A percentile compares a stretch with the other conserved stretches of the same genome.
These are phyloP conservation scores for Agrotis exclamationis DNA, from an alignment of 2,888 invertebrate species.

Conservation along the genomic window DNA sequence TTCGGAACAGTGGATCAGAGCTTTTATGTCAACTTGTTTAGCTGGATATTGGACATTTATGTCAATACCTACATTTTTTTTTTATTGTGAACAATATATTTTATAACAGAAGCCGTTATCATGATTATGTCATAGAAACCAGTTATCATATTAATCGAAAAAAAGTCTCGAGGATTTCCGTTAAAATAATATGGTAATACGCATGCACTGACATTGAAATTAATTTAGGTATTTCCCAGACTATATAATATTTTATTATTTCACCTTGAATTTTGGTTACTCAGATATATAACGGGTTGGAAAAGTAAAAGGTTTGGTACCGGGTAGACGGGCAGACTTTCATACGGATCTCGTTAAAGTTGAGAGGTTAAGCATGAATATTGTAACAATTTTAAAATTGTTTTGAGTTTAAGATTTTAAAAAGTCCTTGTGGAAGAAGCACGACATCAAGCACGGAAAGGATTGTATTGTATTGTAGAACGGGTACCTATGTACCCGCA, in stretches of 20 bases:
- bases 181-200: slow-evolving; percentile 9
- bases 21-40: not conserved
- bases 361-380: not conserved
- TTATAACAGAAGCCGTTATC: slow-evolving; percentile 25
- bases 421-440: too few relatives aligned
- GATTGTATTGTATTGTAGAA: too few relatives aligned
- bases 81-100: not conserved
- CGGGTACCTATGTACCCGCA: too few relatives aligned
- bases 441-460: too few relatives aligned
- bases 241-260: slow-evolving; percentile 12
- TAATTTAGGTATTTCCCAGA: slow-evolving; percentile 47
- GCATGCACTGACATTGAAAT: slow-evolving; percentile 45
- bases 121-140: slow-evolving; percentile 3
- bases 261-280: slow-evolving; percentile 51
- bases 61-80: not conserved
- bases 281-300: not conserved
- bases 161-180: slow-evolving; percentile 43
- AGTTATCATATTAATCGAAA: slow-evolving; percentile 17
- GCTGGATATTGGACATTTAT: too few relatives aligned
- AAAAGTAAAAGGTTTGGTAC: slow-evolving; percentile 5
- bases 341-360: not conserved
- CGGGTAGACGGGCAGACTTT: slow-evolving; percentile 4
- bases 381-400: too few relatives aligned
- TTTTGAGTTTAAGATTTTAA: too few relatives aligned
- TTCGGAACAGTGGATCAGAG: not conserved